Evolutionary conservation across 2,113 vertebrate genomes (phyloP).

Genomic region (Alosa alosa): DNA sequence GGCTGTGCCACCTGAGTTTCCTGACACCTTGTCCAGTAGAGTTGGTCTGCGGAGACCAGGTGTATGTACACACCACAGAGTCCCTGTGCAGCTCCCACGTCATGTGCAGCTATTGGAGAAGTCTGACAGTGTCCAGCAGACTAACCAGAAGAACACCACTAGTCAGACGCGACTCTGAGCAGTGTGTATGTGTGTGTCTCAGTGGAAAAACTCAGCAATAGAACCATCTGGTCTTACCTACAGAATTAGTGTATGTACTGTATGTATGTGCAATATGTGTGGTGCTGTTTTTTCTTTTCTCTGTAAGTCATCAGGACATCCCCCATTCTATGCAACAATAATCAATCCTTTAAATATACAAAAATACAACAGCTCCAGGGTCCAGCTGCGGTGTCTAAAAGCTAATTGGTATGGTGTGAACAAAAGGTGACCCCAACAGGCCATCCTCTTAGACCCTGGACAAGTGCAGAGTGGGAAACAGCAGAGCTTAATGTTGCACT

Average conservation of each 20-base stretch:
- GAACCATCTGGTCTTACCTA: background rate
- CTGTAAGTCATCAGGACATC: background rate
- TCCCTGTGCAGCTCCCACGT: background rate
- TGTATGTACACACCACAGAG: background rate
- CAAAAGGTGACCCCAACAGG: background rate
- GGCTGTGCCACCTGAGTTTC: constrained; percentile 19
- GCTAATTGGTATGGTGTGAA: background rate
- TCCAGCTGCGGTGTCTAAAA: background rate
- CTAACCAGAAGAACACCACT: background rate
- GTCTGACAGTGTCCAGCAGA: background rate
- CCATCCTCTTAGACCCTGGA: background rate
- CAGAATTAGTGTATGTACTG: background rate
- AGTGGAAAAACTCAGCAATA: background rate
- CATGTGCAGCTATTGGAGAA: background rate
- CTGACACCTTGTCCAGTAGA: background rate
- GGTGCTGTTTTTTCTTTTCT: background rate
- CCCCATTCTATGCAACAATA: background rate
- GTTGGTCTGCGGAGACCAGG: background rate
- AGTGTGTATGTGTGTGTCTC: background rate
- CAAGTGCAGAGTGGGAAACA: constrained; percentile 7
- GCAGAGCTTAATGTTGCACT: background rate
- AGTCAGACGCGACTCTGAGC: no score
- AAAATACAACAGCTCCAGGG: no score
- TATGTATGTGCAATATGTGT: background rate
- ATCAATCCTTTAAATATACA: background rate